A percentile compares a stretch with the other conserved stretches of the same genome.
phyloP scores from a whole-genome alignment of 2,113 vertebrate species.

The Rattus norvegicus region DNA sequence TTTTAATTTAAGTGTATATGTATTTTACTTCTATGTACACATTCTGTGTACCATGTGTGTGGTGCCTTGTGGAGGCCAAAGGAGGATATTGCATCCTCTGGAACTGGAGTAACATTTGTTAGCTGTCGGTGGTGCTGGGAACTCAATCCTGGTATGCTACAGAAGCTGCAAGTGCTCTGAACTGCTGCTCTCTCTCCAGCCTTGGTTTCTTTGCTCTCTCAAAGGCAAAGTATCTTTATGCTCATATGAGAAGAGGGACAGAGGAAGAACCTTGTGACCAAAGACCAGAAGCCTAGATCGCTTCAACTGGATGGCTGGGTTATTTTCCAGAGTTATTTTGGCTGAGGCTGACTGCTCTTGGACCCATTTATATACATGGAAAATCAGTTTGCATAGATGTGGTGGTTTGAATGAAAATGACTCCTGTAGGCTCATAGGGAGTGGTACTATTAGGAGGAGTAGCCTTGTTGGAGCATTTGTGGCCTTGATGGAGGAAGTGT shows the following conservation, averaged over 20 bases:
- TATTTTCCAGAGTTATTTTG: neutral
- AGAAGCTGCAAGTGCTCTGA: neutral
- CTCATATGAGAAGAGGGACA: neutral
- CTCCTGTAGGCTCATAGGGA: neutral
- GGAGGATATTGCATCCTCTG: neutral
- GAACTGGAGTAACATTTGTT: neutral
- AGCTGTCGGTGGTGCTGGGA: too few species aligned
- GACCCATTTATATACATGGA: neutral
- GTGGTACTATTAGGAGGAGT: neutral
- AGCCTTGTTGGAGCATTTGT: neutral
- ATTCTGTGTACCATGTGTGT: neutral
- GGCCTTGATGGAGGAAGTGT: neutral
- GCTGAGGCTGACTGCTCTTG: conserved; percentile 10
- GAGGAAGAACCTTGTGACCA: neutral
- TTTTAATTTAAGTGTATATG: neutral
- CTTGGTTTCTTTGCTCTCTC: neutral
- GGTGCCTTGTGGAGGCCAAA: neutral
- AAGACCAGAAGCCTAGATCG: neutral
- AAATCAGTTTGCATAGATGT: neutral
- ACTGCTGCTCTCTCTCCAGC: neutral
- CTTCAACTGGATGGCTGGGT: neutral
- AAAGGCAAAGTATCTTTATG: neutral
- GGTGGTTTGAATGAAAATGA: neutral
- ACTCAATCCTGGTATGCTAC: neutral
- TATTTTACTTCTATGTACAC: neutral